A percentile compares a stretch with the other conserved stretches of the same genome.
phyloP scores from a whole-genome alignment of 1,140 invertebrate species.

The Aphelinus certus region DNA sequence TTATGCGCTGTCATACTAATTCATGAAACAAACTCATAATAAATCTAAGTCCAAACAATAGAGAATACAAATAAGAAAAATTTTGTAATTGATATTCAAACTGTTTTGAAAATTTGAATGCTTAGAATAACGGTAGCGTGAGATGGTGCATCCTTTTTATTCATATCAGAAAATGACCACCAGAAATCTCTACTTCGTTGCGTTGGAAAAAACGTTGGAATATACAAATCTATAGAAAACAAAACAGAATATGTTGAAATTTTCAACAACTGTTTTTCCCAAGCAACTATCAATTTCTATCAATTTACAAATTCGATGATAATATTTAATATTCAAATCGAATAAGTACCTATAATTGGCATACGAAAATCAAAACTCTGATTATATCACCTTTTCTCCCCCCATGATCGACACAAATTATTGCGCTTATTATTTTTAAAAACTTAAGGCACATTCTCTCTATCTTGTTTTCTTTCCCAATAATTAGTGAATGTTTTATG shows the following conservation, averaged over 20 bases:
- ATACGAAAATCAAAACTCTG: not conserved
- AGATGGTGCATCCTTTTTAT: not conserved
- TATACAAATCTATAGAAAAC: not conserved
- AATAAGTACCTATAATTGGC: not conserved
- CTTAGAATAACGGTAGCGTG: not conserved
- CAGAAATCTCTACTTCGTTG: not conserved
- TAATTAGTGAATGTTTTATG: not conserved
- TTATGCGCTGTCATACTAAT: not conserved
- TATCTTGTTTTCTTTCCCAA: not conserved
- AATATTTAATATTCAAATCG: not conserved
- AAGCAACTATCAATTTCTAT: too few relatives aligned
- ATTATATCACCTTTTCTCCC: not conserved
- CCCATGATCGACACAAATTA: not conserved
- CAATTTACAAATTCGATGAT: slow-evolving; percentile 10
- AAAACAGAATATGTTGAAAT: not conserved
- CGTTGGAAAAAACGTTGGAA: slow-evolving; percentile 6
- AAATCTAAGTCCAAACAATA: not conserved
- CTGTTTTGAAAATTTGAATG: not conserved
- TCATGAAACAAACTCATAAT: not conserved
- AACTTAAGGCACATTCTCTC: slow-evolving; percentile 9
- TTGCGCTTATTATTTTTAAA: not conserved
- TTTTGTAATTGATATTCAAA: slow-evolving; percentile 14
- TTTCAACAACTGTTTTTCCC: not conserved
- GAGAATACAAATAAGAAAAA: slow-evolving; percentile 5
- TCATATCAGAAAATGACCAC: not conserved